A percentile compares a stretch with the other conserved stretches of the same genome.
phyloP scores from a whole-genome alignment of 2,888 invertebrate genomes.

The Limnephilus rhombicus region DNA sequence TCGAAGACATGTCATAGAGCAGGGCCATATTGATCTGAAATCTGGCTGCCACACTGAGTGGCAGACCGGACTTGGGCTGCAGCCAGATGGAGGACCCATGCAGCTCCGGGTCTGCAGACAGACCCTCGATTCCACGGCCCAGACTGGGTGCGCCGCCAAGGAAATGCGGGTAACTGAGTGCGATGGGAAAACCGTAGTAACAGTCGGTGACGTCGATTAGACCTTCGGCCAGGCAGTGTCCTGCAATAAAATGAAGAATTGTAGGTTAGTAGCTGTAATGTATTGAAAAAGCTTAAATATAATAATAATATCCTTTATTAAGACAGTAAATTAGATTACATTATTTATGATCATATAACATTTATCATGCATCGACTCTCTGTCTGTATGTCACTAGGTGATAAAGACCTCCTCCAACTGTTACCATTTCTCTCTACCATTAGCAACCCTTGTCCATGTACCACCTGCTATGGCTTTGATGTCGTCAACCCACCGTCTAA shows the following conservation, averaged over 20 bases:
- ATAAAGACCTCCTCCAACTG: too few species aligned
- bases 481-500: too few species aligned
- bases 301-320: too few species aligned
- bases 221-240: conserved; percentile 84
- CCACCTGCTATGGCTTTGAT: too few species aligned
- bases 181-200: conserved; percentile 94
- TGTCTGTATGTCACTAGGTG: too few species aligned
- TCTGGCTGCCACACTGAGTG: conserved; percentile 86
- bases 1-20: conserved; percentile 79
- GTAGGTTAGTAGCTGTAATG: too few species aligned
- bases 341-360: too few species aligned
- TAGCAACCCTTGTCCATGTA: too few species aligned
- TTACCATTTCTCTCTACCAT: too few species aligned
- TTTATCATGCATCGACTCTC: too few species aligned
- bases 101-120: conserved; percentile 80
- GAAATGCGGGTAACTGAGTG: conserved; percentile 93
- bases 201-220: conserved; percentile 91
- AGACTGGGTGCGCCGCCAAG: conserved; percentile 84
- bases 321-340: too few species aligned
- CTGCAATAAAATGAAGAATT: conserved; percentile 68
- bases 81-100: conserved; percentile 87
- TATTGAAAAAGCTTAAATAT: too few species aligned
- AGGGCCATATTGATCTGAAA: conserved; percentile 94
- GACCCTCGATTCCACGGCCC: conserved; percentile 82
- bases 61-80: conserved; percentile 89